Evolutionary conservation across 2,797 vertebrate genomes (phyloP).

Genomic region (Trachops cirrhosus): DNA sequence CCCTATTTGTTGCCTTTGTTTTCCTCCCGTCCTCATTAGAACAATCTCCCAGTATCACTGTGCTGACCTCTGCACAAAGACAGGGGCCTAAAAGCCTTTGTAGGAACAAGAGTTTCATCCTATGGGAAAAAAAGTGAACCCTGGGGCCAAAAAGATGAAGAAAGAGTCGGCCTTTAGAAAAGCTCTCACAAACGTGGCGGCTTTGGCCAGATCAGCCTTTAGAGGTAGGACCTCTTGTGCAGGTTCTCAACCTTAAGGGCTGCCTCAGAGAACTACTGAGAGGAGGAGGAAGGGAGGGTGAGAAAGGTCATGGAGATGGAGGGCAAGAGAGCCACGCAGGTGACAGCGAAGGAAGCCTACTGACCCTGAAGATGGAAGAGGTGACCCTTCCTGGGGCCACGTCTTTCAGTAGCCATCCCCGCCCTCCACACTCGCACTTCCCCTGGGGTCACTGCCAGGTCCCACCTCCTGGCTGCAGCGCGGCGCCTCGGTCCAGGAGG

Average conservation of each 20-base stretch:
- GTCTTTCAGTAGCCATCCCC: background rate
- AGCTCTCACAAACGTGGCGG: background rate
- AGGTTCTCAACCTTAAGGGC: background rate
- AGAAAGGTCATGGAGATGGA: background rate
- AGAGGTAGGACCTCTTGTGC: background rate
- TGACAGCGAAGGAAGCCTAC: background rate
- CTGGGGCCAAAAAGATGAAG: background rate
- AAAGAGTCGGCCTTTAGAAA: background rate
- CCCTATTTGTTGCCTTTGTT: conserved; percentile 53
- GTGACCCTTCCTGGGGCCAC: background rate
- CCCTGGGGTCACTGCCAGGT: background rate
- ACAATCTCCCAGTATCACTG: background rate
- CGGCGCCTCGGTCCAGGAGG: background rate
- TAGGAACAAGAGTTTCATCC: background rate
- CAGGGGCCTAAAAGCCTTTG: conserved; percentile 12
- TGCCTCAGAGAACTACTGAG: background rate
- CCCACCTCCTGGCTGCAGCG: background rate
- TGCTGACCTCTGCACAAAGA: conserved; percentile 53
- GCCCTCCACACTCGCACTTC: background rate
- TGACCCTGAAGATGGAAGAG: background rate
- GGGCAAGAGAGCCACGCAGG: background rate
- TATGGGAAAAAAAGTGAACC: background rate
- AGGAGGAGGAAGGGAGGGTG: background rate
- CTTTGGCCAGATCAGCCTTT: background rate
- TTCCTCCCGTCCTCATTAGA: conserved; percentile 20